Evolutionary conservation across 2,888 invertebrate genomes (phyloP), one percentile per base, ranked within the genome.

Genomic region (Drosophila monieri): DNA sequence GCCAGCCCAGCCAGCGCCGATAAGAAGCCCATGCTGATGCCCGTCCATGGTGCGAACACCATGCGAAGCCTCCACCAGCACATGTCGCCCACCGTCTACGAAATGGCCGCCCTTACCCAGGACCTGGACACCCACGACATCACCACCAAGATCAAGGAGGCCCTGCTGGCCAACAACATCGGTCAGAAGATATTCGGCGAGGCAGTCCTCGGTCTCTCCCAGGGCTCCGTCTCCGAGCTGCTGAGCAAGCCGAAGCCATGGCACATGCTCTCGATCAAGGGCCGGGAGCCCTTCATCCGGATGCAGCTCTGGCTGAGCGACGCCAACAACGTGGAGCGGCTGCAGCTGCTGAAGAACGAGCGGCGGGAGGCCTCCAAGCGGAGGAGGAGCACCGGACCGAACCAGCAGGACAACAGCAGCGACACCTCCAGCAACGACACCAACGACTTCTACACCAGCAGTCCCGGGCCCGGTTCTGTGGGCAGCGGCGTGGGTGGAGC

Each of bases 161-260:
- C 98, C 0, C 93, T 99, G 9, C 93, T 99, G 55, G 98, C 98
- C 39, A 98, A 99, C 91, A 99, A 99, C 90, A 98, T 99, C 78
- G 99, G 99, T 3, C 99, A 99, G 92, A 99, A 99, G 93, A 97
- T 98, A 73, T 99, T 99, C 89, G 99, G 99, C 9, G 99, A 99
- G 92, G 98, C 98, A 0, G 98, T 99, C 3, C 93, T 99, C 12
- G 99, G 98, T 0, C 93, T 99, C 27, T 98, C 98, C 0, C 99
- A 99, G 92, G 99, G 98, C 10, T 98, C 99, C 2, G 99, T 99
- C 10, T 98, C 98, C 88, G 99, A 99, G 92, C 93, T 99, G 71
- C 93, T 99, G 6, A 98, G 98, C 69, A 99, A 99, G 91, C 99
- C 99, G 4, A 99, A 99, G 89, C 99, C 99, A 0, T 99, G 99